Base-by-base conservation (phyloP, 2,888 invertebrate genomes). In the Eretmocerus hayati region DNA sequence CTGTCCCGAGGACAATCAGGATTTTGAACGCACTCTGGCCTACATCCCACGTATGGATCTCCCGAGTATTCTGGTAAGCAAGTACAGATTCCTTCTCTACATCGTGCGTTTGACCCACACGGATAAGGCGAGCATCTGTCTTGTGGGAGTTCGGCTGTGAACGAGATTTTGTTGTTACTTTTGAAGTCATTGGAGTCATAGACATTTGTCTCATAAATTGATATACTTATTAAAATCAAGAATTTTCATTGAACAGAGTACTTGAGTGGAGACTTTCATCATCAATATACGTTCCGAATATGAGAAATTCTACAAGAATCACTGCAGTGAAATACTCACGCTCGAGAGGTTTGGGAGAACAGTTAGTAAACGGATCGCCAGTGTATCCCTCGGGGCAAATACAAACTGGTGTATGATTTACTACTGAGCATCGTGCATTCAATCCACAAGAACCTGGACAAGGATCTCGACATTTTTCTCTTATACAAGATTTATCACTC, bases 381-480 rank as follows among this genome's bases (percentile, higher is more conserved):
- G 77, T 78, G 57, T 77, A 80, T 20, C 77, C 79, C 53, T 73
- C 73, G 4, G 76, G 72, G 58, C 86, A 86, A 15, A 76, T 74
- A 60, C 86, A 87, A 40, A 79, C 78, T 8, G 85, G 83, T n/a
- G 77, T 80, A 58, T 87, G 85, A 61, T 80, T 81, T 3, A 81
- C 74, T 2, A 85, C 82, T 53, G 72, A 75, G 58, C 86, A 87
- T 21, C 75, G 71, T 2, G 85, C 81, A 48, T 73, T 73, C 5
- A 77, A 59, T 11, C 83, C 83, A 61, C 84, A 84, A 1, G 81
- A 79, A 46, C 83, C 83, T 1, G 77, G 77, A 59, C 90, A 90
- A 2, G 90, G 90, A 71, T 90, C 85, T 56, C 77, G 76, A 65
- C 87, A 87, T 74, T 85, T 85, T 62, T 81, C 81, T 68, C 84